Evolutionary conservation across 2,797 vertebrate species (phyloP), one percentile per base, ranked within the genome.

Genomic region (Chiloscyllium punctatum): DNA sequence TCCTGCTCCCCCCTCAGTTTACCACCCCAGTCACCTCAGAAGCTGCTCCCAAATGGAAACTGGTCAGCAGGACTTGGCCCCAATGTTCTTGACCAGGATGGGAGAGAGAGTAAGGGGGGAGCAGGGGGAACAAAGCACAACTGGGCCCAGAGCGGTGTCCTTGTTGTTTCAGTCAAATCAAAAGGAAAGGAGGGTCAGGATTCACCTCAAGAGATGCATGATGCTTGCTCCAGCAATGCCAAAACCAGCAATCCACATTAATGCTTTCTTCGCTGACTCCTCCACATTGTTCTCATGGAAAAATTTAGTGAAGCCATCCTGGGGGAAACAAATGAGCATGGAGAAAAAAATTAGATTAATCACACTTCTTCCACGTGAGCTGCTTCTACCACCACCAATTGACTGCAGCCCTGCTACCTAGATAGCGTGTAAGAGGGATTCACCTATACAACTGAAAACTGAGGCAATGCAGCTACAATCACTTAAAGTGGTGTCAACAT

Each of bases 191-290:
- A 9, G 23, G 27, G 48, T 27, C 51, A 57, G 86, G 27, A 48
- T 69, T 92, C 90, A 92, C 62, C 90, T 92, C 7, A 92, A 18
- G 62, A 92, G 90, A 2, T 92, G 90, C 62, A 92, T 68, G n/a
- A 92, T 92, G 33, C 90, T 23, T 37, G 62, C 90, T 18, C 90
- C 90, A 0, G 90, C 90, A 1, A 92, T 37, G 18, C 90, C 90
- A 13, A 92, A 66, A 4, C 90, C 62, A 11, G 90, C 90, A 4
- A 92, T 92, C 90, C 90, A 92, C 90, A 92, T 92, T n/a, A 92
- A 68, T 3, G 62, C 90, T 92, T 92, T 92, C 9, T 92, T 92
- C 0, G 90, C 18, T 1, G 62, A 68, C 16, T 92, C 90, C 21
- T 92, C 90, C 0, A 18, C 37, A 37, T 69, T 92, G n/a, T 68